Percentiles rank a stretch among this genome's conserved stretches.
These are phyloP conservation scores for Regulus satrapa DNA, from an alignment of 2,113 vertebrate genomes.

Conservation along the genomic window DNA sequence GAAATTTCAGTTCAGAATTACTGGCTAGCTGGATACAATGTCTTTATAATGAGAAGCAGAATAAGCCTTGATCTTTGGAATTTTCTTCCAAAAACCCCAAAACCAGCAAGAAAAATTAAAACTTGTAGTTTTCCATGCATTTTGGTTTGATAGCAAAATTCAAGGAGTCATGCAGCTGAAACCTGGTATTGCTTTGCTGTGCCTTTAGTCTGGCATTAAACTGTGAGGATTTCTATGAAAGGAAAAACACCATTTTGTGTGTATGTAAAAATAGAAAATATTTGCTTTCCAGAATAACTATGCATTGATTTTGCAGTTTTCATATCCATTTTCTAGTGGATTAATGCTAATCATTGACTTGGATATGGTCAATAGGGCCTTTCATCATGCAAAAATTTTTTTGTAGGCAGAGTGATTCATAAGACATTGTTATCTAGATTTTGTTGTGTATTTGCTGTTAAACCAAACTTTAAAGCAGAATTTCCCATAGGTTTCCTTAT, in stretches of 20 bases:
- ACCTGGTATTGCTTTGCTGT: neutral
- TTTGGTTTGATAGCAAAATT: neutral
- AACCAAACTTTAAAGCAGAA: neutral
- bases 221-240: neutral
- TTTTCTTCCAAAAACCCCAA: neutral
- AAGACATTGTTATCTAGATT: neutral
- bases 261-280: neutral
- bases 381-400: neutral
- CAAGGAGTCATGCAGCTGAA: neutral
- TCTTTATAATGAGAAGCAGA: neutral
- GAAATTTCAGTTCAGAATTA: neutral
- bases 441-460: neutral
- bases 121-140: neutral
- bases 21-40: neutral
- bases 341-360: neutral
- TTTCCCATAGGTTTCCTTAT: neutral
- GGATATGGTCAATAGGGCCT: neutral
- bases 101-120: neutral
- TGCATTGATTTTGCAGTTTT: conserved; percentile 19
- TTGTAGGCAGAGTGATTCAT: neutral
- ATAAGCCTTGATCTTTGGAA: neutral
- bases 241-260: neutral
- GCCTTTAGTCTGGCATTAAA: neutral
- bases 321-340: neutral
- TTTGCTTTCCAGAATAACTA: neutral